Evolutionary conservation across 2,888 invertebrate genomes (phyloP).

Genomic region (Xestia ashworthii): DNA sequence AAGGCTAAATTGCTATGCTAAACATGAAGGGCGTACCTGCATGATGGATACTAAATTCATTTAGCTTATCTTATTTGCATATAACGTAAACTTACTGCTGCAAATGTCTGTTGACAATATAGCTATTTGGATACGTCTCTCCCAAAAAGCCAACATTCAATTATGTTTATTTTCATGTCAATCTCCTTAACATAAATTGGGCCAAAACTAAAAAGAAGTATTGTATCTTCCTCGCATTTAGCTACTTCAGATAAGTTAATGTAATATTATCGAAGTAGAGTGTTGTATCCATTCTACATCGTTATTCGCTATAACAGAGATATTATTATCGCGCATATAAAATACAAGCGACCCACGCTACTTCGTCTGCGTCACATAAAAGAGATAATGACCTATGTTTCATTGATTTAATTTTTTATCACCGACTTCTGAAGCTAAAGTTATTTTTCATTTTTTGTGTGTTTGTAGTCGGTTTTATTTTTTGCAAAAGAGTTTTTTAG

Average conservation of each 20-base stretch:
- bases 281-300: not conserved
- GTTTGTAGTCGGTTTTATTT: too few species aligned
- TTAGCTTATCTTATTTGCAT: not conserved
- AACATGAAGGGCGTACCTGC: not conserved
- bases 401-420: too few species aligned
- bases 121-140: not conserved
- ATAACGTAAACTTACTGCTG: not conserved
- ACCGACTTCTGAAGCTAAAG: too few species aligned
- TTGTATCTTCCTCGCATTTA: not conserved
- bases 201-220: not conserved
- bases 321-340: too few species aligned
- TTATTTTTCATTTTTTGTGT: too few species aligned
- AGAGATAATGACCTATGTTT: too few species aligned
- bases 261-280: not conserved
- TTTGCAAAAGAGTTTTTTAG: too few species aligned
- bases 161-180: not conserved
- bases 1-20: not conserved
- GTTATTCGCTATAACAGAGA: not conserved
- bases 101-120: not conserved
- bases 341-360: too few species aligned
- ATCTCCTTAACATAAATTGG: not conserved
- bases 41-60: not conserved
- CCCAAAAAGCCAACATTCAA: not conserved
- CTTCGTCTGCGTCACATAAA: too few species aligned
- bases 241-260: not conserved